phyloP scores from a whole-genome alignment of 37 sponge, comb jelly and placozoan genomes.

The Chondrilla cf. caribensis region DNA sequence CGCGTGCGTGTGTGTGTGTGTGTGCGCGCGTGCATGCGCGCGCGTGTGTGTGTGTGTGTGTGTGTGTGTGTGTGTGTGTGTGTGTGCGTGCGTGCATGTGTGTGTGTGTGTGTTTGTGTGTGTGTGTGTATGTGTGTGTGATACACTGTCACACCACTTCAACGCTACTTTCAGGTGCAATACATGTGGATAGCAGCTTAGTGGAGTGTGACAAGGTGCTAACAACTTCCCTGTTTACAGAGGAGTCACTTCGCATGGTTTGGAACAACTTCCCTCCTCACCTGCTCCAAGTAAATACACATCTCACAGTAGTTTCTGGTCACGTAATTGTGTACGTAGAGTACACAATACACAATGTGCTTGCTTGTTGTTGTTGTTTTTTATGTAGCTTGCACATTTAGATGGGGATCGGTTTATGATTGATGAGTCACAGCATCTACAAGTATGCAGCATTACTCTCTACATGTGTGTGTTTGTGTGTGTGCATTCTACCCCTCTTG shows the following conservation, averaged over 20 bases:
- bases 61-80: neutral
- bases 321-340: too few relatives aligned
- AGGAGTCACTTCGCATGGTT: slow-evolving; percentile 28
- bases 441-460: slow-evolving; percentile 37
- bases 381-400: slow-evolving; percentile 32
- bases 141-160: too few relatives aligned
- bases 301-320: too few relatives aligned
- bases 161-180: slow-evolving; percentile 37
- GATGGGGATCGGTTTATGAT: slow-evolving; percentile 56
- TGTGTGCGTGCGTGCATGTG: neutral
- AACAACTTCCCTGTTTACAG: slow-evolving; percentile 42
- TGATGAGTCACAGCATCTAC: slow-evolving; percentile 28
- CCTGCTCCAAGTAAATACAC: slow-evolving; percentile 36
- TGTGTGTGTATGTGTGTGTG: neutral
- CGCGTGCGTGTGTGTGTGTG: too few relatives aligned
- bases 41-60: neutral
- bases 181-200: slow-evolving; percentile 55
- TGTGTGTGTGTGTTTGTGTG: neutral
- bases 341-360: too few relatives aligned
- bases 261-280: slow-evolving; percentile 36
- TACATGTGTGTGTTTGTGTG: slow-evolving; percentile 2
- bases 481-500: neutral
- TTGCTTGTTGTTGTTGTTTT: too few relatives aligned
- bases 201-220: slow-evolving; percentile 29
- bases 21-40: too few relatives aligned